Base-by-base conservation (phyloP, 2,888 invertebrate genomes). In the Schizotus pectinicornis region DNA sequence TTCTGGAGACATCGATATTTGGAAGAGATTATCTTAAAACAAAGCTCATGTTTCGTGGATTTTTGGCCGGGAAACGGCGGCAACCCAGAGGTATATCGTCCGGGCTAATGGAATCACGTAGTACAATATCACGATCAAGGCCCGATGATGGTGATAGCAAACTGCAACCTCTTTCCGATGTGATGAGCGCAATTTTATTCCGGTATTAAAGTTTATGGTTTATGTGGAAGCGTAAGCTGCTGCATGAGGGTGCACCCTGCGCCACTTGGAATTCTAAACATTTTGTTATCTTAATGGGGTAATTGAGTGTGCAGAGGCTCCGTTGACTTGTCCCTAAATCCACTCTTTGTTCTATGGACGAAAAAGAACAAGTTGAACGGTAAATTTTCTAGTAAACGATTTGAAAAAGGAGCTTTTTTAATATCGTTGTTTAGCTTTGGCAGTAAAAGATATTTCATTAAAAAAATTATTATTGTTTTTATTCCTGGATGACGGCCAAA, bases 91-190 rank as follows among this genome's bases (percentile, higher is more conserved):
- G 50, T 45, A 46, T 45, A 54, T 45, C 34, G 51, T 34, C 47
- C 12, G 33, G 39, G 53, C 54, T 61, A 57, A 61, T 61, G 53
- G 57, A 61, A 57, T 61, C 57, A 57, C 54, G 56, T 53, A 57
- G 51, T 56, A 61, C 46, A 54, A 53, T 57, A 57, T 57, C 61
- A 46, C 61, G 53, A 59, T 59, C 51, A 50, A 55, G 50, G 45
- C 50, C 55, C 54, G 54, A 54, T 49, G 49, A 53, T 57, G 51
- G 55, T 47, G 37, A 52, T 47, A 37, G 36, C 34, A 34, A 42
- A 34, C 46, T 53, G 56, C 38, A 52, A 50, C 52, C 56, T 36
- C 46, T 53, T 47, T 54, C 41, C 52, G 59, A 51, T 52, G 54
- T 54, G 51, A 57, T 54, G 54, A 61, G 56, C 61, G 53, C 46